Base-by-base conservation (phyloP, 2,888 invertebrate genomes). In the Conops quadrifasciatus region DNA sequence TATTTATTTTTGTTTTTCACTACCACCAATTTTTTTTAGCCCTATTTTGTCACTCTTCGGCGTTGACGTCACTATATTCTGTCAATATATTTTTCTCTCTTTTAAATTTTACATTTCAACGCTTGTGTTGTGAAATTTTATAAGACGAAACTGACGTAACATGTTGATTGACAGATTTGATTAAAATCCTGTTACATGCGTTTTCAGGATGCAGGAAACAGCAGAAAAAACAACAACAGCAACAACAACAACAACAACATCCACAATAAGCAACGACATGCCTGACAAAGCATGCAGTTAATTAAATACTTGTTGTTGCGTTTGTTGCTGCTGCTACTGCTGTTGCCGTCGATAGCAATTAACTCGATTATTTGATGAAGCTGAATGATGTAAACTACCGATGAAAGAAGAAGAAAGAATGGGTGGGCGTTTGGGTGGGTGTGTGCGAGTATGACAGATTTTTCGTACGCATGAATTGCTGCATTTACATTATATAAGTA, bases 251-350 rank as follows among this genome's bases (percentile, higher is more conserved):
- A 47, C 26, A 26, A 28, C 2, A 21, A 47, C 47, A 64, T 47
- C 64, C 24, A 30, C 19, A 66, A 30, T 30, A 21, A 19, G 9
- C 19, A 9, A 9, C 36, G 53, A 13, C 49, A 49, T 1, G 56
- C 62, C 60, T 64, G 36, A 69, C 66, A 70, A 45, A 68, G 64
- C 59, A 70, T 11, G 51, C 51, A 65, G 49, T 53, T 53, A 66
- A 51, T 53, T 53, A 51, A 66, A 66, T 36, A 71, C 45, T 24
- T 36, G 53, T 24, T 28, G 49, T 51, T 30, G 36, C 47, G 51
- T n/a, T 60, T 72, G 68, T 73, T 56, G 63, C 45, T 62, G 53
- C 24, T 28, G 36, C 19, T 56, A 21, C 19, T 26, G n/a, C 65
- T 47, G 7, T 21, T 58, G 45, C 58, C 45, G 58, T 16, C 68